phyloP scores from a whole-genome alignment of 1,140 invertebrate genomes.

The Neoseiulus cucumeris region DNA sequence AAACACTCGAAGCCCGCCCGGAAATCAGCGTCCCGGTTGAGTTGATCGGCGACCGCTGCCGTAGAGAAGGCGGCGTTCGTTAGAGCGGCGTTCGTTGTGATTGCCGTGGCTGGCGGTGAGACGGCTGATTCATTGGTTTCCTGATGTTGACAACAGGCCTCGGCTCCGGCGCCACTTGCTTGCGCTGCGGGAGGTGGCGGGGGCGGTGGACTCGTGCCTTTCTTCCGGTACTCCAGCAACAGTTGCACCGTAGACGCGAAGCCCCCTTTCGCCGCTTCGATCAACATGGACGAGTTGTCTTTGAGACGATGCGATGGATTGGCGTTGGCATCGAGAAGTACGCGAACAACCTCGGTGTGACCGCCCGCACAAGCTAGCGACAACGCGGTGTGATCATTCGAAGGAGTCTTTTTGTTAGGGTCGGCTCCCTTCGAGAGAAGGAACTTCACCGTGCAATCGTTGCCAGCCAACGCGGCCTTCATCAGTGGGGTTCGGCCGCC shows the following conservation, averaged over 20 bases:
- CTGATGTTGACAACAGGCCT: conserved; percentile 3
- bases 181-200: conserved; percentile 26
- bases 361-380: conserved; percentile 91
- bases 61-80: neutral
- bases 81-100: neutral
- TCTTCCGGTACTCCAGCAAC: conserved; percentile 54
- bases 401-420: conserved; percentile 78
- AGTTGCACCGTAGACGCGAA: conserved; percentile 85
- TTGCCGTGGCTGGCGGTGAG: conserved; percentile 8
- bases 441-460: conserved; percentile 91
- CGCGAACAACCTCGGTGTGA: conserved; percentile 72
- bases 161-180: conserved; percentile 2
- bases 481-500: conserved; percentile 85
- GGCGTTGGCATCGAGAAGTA: conserved; percentile 66
- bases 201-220: conserved; percentile 31
- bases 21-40: neutral
- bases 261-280: conserved; percentile 91
- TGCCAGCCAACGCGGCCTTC: conserved; percentile 97
- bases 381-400: conserved; percentile 92
- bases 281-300: conserved; percentile 94
- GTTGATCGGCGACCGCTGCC: neutral
- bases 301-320: conserved; percentile 90
- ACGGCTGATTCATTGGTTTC: neutral
- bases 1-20: conserved; percentile 11
- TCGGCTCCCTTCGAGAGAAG: conserved; percentile 80